Evolutionary conservation across 2,797 vertebrate genomes (phyloP).

Genomic region (Phaenicophaeus curvirostris): DNA sequence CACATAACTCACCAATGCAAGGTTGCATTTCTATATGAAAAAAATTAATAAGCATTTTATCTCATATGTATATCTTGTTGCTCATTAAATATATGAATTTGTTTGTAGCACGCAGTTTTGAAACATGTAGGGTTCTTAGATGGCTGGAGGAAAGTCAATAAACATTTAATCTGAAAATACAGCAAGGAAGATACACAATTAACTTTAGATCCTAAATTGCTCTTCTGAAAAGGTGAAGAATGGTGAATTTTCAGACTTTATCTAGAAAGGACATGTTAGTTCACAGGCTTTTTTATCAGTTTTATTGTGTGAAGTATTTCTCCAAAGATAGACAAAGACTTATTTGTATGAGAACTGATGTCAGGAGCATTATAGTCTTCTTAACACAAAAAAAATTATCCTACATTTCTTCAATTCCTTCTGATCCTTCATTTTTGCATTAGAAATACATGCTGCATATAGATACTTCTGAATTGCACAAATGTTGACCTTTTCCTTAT

Average conservation of each 20-base stretch:
- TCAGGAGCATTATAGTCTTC: not conserved
- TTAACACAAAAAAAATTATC: accelerated
- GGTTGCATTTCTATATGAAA: not conserved
- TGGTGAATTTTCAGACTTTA: not conserved
- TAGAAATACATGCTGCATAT: not conserved
- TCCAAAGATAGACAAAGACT: not conserved
- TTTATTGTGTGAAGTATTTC: not conserved
- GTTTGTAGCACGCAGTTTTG: not conserved
- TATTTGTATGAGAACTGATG: not conserved
- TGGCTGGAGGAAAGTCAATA: not conserved
- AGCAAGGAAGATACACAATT: not conserved
- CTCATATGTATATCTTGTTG: not conserved
- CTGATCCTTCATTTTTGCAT: not conserved
- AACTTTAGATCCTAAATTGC: not conserved
- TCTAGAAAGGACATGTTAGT: not conserved
- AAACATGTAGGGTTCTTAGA: not conserved
- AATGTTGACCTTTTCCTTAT: not conserved
- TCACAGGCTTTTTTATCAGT: not conserved
- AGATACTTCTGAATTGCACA: not conserved
- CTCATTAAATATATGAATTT: not conserved
- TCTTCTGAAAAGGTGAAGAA: not conserved
- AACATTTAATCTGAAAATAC: not conserved
- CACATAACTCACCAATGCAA: not conserved
- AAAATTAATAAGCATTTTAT: not conserved
- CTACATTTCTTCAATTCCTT: not conserved